Percentiles rank a stretch among this genome's conserved stretches.
These are phyloP conservation scores for Helicorthomorpha holstii DNA, from an alignment of 1,140 invertebrate species.

Conservation along the genomic window DNA sequence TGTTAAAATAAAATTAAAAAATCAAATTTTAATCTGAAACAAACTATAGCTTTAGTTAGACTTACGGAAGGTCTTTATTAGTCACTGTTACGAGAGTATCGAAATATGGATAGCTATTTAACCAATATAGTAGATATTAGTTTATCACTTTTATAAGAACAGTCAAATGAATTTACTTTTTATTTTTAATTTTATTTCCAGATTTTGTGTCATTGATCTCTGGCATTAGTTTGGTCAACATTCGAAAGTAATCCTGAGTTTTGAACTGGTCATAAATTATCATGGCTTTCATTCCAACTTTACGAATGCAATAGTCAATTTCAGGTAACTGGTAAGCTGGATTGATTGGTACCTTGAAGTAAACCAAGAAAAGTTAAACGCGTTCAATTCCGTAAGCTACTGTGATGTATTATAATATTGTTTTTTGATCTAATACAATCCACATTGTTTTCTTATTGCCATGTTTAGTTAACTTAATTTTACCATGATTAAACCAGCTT, in stretches of 20 bases:
- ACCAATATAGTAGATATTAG: neutral
- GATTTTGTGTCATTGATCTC: neutral
- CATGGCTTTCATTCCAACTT: neutral
- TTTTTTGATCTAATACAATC: too few species aligned
- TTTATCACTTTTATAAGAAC: neutral
- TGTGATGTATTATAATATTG: too few species aligned
- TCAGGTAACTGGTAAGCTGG: neutral
- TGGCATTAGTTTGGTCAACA: neutral
- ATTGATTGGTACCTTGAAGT: neutral
- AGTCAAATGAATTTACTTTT: neutral
- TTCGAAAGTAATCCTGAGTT: neutral
- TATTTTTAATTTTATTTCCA: neutral
- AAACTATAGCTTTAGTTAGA: neutral
- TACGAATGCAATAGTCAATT: neutral
- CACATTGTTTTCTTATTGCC: too few species aligned
- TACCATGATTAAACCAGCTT: constrained; percentile 59
- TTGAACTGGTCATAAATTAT: neutral
- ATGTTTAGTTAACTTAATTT: neutral
- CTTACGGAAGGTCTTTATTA: neutral
- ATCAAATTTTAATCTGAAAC: neutral
- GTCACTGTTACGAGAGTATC: neutral
- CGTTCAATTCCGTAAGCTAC: too few species aligned
- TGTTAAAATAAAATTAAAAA: neutral
- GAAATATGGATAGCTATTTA: neutral
- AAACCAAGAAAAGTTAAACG: too few species aligned